Evolutionary conservation across 1,140 invertebrate species (phyloP).

Genomic region (Goniozus legneri): DNA sequence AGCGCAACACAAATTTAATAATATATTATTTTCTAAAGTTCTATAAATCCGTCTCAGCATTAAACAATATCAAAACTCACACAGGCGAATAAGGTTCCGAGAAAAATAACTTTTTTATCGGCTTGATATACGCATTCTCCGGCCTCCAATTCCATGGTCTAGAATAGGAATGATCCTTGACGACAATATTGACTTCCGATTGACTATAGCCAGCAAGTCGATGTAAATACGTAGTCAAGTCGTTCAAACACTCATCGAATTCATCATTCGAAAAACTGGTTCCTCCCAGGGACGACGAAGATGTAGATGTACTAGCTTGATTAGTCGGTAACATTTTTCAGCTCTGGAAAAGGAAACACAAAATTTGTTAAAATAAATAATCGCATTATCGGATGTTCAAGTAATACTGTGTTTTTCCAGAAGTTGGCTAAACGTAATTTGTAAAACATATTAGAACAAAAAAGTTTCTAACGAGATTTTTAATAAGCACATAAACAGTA

Average conservation of each 20-base stretch:
- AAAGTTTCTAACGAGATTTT: no score
- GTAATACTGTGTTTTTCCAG: no score
- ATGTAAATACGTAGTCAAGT: slow-evolving; percentile 43
- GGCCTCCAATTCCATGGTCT: slow-evolving; percentile 69
- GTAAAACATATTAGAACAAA: no score
- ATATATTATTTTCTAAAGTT: neutral
- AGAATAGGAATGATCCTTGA: slow-evolving; percentile 67
- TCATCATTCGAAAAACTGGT: slow-evolving; percentile 34
- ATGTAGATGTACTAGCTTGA: slow-evolving; percentile 17
- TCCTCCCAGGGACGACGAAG: slow-evolving; percentile 14
- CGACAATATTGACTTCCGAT: slow-evolving; percentile 39
- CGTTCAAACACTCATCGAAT: slow-evolving; percentile 41
- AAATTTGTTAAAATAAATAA: no score
- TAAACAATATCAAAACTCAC: slow-evolving; percentile 19
- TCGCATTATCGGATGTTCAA: no score
- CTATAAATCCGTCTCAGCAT: neutral
- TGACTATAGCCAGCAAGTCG: slow-evolving; percentile 42
- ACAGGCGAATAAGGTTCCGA: slow-evolving; percentile 26
- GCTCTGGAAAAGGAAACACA: no score
- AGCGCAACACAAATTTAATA: neutral
- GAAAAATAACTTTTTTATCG: slow-evolving; percentile 58
- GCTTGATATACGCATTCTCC: slow-evolving; percentile 64
- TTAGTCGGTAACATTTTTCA: no score
- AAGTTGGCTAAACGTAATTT: no score
- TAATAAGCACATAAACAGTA: no score